These are phyloP conservation scores for Thalassoma bifasciatum DNA, from an alignment of 2,113 vertebrate genomes.

Conservation along the genomic window DNA sequence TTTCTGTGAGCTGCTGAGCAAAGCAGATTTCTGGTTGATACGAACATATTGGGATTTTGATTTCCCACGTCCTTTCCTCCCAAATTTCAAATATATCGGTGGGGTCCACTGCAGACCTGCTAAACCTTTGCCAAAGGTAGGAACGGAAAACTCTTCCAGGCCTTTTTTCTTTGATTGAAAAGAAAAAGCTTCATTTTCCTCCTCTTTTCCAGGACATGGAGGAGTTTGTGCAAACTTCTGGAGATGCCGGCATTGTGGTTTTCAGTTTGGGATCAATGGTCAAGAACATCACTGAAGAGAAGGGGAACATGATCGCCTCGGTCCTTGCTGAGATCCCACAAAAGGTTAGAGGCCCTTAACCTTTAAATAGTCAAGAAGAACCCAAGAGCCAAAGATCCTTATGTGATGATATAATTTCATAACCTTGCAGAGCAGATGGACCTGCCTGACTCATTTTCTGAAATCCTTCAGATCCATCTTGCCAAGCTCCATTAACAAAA, in stretches of 20 bases:
- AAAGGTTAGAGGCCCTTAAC: constrained; percentile 81
- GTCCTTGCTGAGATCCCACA: constrained; percentile 90
- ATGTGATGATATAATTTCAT: too few relatives aligned
- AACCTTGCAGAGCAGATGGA: too few relatives aligned
- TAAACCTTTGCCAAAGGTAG: constrained; percentile 84
- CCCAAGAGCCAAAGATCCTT: too few relatives aligned
- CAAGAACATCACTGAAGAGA: constrained; percentile 86
- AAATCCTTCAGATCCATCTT: too few relatives aligned
- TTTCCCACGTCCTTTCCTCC: constrained; percentile 89
- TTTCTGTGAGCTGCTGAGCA: constrained; percentile 87
- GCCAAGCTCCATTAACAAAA: too few relatives aligned
- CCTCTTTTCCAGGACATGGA: constrained; percentile 86
- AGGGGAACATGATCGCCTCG: constrained; percentile 84
- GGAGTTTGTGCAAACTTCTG: constrained; percentile 90
- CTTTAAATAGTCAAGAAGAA: too few relatives aligned
- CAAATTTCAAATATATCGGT: constrained; percentile 93
- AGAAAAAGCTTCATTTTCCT: background rate
- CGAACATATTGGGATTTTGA: constrained; percentile 94
- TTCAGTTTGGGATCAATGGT: constrained; percentile 90
- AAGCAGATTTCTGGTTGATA: constrained; percentile 92
- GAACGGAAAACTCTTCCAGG: background rate
- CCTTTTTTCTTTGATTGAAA: background rate
- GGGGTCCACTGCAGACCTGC: constrained; percentile 92
- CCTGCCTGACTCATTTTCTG: too few relatives aligned
- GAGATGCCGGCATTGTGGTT: constrained; percentile 87